Evolutionary conservation across 2,888 invertebrate species (phyloP).

Genomic region (Odontocolon sp.): DNA sequence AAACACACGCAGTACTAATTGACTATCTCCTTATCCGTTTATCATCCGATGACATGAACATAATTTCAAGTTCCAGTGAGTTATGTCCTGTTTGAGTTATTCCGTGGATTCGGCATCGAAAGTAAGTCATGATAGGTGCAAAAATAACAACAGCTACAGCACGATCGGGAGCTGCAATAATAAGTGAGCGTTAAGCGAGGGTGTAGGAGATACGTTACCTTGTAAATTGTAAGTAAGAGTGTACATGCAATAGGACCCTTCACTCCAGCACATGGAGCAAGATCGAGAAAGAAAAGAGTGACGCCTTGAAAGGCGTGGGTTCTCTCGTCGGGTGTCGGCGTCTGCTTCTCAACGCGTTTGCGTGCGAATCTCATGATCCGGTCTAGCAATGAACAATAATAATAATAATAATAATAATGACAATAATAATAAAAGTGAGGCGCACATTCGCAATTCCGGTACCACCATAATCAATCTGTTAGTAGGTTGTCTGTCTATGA

Average conservation of each 20-base stretch:
- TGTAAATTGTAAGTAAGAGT: constrained; percentile 2
- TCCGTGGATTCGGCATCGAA: no score
- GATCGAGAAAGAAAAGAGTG: not conserved
- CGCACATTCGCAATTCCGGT: not conserved
- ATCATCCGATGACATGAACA: no score
- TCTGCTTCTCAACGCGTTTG: not conserved
- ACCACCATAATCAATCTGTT: constrained; percentile 28
- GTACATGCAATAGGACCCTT: constrained; percentile 19
- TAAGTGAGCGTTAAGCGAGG: not conserved
- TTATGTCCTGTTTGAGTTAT: no score
- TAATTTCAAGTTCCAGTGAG: no score
- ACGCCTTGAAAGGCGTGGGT: constrained; percentile 52
- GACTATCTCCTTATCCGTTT: not conserved
- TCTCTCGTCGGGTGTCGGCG: constrained; percentile 5
- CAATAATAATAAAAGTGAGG: not conserved
- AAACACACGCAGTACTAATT: not conserved
- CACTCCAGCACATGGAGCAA: constrained; percentile 1
- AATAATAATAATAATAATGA: constrained; percentile 6
- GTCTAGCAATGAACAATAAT: constrained; percentile 6
- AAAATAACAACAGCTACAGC: not conserved
- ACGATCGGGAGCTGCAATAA: not conserved
- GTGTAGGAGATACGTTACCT: constrained; percentile 2
- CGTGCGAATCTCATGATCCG: constrained; percentile 6
- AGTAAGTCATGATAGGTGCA: no score
- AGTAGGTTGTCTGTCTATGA: constrained; percentile 2